A percentile compares a stretch with the other conserved stretches of the same genome.
Evolutionary conservation across 1,140 invertebrate genomes (phyloP).

Genomic region (Acromyrmex echinatior): DNA sequence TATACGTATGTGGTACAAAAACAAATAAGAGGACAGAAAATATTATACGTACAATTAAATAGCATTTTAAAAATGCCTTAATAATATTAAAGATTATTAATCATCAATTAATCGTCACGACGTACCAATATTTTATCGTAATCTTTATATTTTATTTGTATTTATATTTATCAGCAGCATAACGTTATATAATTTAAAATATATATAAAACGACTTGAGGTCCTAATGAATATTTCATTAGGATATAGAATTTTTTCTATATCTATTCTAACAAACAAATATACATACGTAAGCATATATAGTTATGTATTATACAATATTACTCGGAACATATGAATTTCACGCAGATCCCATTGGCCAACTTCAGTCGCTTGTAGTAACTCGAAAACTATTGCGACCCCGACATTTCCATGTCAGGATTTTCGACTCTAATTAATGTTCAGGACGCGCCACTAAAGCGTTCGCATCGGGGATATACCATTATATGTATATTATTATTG

Average conservation of each 20-base stretch:
- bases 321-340: background rate
- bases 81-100: background rate
- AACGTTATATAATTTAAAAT: background rate
- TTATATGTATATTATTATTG: slow-evolving; percentile 14
- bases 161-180: background rate
- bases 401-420: slow-evolving; percentile 19
- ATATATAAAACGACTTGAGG: background rate
- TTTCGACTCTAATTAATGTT: slow-evolving; percentile 34
- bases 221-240: slow-evolving; percentile 4
- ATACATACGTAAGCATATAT: background rate
- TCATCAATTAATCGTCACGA: background rate
- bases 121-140: background rate
- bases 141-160: background rate
- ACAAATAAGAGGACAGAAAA: background rate
- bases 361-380: slow-evolving; percentile 3
- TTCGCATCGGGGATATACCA: background rate
- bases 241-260: background rate
- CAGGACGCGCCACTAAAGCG: background rate
- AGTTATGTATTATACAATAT: background rate
- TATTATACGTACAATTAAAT: background rate
- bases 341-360: background rate
- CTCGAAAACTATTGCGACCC: slow-evolving; percentile 22
- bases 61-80: background rate
- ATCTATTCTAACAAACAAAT: background rate
- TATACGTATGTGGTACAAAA: background rate